These are phyloP conservation scores for Pipistrellus kuhlii DNA, from an alignment of 2,797 vertebrate genomes.

Conservation along the genomic window DNA sequence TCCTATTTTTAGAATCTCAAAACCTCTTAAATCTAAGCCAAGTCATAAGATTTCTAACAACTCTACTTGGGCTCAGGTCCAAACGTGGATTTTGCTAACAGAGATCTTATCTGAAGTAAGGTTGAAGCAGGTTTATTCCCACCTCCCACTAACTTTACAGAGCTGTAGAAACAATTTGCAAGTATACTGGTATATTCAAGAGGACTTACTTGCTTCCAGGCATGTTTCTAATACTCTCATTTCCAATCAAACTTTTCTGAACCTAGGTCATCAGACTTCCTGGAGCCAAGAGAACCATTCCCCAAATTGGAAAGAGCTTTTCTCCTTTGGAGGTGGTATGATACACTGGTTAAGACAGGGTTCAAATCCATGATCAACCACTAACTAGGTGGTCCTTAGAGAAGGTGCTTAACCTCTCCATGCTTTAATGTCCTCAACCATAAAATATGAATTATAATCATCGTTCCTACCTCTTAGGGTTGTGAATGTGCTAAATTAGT, in stretches of 20 bases:
- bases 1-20: constrained; percentile 57
- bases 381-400: neutral
- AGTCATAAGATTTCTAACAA: constrained; percentile 33
- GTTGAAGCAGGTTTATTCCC: neutral
- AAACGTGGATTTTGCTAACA: constrained; percentile 67
- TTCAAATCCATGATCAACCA: neutral
- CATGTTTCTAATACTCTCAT: neutral
- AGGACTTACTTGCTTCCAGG: neutral
- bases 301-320: neutral
- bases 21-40: constrained; percentile 65
- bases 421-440: constrained; percentile 13
- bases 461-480: neutral
- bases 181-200: neutral
- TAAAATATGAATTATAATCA: constrained; percentile 42
- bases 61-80: constrained; percentile 4
- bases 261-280: constrained; percentile 36
- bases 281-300: constrained; percentile 39
- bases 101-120: constrained; percentile 53
- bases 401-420: neutral
- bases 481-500: neutral
- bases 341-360: neutral
- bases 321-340: neutral
- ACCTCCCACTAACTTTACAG: neutral
- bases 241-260: constrained; percentile 10
- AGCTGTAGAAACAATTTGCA: constrained; percentile 7